Evolutionary conservation across 2,888 invertebrate species (phyloP).

Genomic region (Macropis europaea): DNA sequence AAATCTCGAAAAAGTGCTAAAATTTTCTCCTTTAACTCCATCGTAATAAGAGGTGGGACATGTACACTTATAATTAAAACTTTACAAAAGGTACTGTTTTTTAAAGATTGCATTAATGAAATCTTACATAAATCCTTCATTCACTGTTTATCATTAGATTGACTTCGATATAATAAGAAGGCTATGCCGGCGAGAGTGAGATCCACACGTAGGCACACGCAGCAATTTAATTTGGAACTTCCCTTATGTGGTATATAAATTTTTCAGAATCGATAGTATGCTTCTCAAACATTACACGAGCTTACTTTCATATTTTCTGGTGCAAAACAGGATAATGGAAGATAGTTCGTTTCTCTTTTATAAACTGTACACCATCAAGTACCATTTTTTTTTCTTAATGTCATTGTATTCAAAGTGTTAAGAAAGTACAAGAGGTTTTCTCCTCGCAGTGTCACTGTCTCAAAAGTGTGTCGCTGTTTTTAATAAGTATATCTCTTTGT

Average conservation of each 20-base stretch:
- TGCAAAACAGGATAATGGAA: constrained; percentile 33
- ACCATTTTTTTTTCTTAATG: constrained; percentile 14
- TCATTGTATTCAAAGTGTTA: constrained; percentile 47
- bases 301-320: constrained; percentile 36
- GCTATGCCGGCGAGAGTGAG: constrained; percentile 52
- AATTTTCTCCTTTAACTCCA: constrained; percentile 21
- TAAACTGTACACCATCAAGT: constrained; percentile 35
- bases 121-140: constrained; percentile 31
- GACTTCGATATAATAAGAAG: constrained; percentile 41
- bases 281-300: constrained; percentile 33
- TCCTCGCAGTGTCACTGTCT: constrained; percentile 1
- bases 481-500: background rate
- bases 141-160: constrained; percentile 39
- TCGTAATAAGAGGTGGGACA: constrained; percentile 20
- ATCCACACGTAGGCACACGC: constrained; percentile 55
- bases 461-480: background rate
- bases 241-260: constrained; percentile 23
- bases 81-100: constrained; percentile 50
- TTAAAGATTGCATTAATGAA: constrained; percentile 42
- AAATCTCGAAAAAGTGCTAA: constrained; percentile 20
- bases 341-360: constrained; percentile 27
- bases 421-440: constrained; percentile 45
- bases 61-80: constrained; percentile 52
- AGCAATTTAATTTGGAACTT: constrained; percentile 42
- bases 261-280: constrained; percentile 25